phyloP scores from a whole-genome alignment of 2,797 vertebrate genomes.

The Eptatretus atami region DNA sequence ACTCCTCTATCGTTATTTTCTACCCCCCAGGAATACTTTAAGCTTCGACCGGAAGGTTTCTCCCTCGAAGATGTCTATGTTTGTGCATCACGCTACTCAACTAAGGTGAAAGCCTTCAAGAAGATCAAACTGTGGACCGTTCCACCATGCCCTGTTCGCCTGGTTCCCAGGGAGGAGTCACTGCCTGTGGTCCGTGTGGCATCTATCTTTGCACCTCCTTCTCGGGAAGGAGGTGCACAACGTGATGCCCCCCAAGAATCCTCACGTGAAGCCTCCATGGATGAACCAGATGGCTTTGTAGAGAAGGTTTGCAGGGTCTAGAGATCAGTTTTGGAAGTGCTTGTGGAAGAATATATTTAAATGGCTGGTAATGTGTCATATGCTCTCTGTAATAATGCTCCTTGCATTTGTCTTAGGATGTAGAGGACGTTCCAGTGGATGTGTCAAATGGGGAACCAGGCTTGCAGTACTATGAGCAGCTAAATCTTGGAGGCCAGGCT shows the following conservation, averaged over 20 bases:
- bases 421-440: constrained; percentile 62
- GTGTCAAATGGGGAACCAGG: constrained; percentile 68
- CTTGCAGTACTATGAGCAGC: constrained; percentile 80
- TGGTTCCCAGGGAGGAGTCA: constrained; percentile 47
- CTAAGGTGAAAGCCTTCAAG: constrained; percentile 87
- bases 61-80: constrained; percentile 67
- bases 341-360: constrained; percentile 7
- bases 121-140: constrained; percentile 97
- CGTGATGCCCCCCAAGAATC: no score
- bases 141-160: constrained; percentile 65
- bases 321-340: background rate
- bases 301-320: background rate
- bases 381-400: constrained; percentile 1
- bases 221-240: background rate
- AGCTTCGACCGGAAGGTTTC: constrained; percentile 68
- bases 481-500: constrained; percentile 64
- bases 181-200: constrained; percentile 78
- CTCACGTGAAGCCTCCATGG: no score
- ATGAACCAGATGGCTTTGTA: background rate
- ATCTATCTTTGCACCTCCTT: constrained; percentile 53
- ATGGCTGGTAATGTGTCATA: constrained; percentile 6
- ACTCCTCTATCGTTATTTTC: constrained; percentile 6
- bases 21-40: constrained; percentile 60
- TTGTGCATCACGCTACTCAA: constrained; percentile 85
- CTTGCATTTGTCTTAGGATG: constrained; percentile 26